A percentile compares a stretch with the other conserved stretches of the same genome.
Evolutionary conservation across 2,797 vertebrate species (phyloP).

Genomic region (Coluber constrictor): DNA sequence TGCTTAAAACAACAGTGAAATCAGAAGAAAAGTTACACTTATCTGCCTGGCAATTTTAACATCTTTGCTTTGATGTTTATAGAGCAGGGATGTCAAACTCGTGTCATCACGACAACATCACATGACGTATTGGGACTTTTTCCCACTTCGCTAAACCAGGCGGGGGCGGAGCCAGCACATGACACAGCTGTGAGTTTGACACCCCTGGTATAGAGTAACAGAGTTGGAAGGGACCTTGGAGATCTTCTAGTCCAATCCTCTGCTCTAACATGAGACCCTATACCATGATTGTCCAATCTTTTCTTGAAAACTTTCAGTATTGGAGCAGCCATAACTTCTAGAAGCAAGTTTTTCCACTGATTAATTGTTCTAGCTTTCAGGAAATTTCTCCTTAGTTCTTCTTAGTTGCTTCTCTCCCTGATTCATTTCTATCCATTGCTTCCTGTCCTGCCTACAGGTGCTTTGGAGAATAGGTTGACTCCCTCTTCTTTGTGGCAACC

Average conservation of each 20-base stretch:
- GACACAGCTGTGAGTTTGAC: too few relatives aligned
- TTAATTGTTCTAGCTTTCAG: not conserved
- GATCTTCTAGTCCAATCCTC: not conserved
- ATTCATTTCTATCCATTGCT: not conserved
- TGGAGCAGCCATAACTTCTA: not conserved
- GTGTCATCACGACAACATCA: too few relatives aligned
- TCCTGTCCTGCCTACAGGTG: not conserved
- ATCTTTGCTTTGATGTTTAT: not conserved
- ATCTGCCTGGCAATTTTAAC: not conserved
- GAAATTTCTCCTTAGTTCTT: not conserved
- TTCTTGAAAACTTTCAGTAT: not conserved
- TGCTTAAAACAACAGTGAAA: conserved; percentile 33
- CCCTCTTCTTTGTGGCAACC: not conserved
- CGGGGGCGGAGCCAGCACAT: too few relatives aligned
- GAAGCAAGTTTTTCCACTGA: not conserved
- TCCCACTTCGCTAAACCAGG: too few relatives aligned
- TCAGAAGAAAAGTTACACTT: conserved; percentile 3
- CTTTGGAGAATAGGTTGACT: not conserved
- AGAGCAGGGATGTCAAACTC: not conserved
- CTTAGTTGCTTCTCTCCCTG: not conserved
- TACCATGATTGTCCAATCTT: not conserved
- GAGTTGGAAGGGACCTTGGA: not conserved
- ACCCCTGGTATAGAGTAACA: not conserved
- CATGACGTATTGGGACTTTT: too few relatives aligned
- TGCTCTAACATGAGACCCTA: not conserved